Evolutionary conservation across 2,888 invertebrate genomes (phyloP).

Genomic region (Caenorhabditis zanzibari): DNA sequence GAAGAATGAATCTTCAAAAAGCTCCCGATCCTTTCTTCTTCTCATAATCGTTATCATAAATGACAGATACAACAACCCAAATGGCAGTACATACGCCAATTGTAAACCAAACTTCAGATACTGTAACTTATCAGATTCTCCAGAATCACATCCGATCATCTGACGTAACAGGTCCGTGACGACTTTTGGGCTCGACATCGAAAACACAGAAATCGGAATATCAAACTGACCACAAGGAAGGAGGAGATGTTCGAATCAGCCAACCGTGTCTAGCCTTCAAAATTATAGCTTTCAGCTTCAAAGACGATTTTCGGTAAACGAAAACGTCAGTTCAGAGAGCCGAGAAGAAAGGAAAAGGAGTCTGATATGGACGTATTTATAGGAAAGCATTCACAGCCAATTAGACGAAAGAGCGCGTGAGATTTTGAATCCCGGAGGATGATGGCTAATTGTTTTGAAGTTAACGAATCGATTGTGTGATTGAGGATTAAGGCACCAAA

Average conservation of each 20-base stretch:
- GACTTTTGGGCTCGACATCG: conserved; percentile 10
- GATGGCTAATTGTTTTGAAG: conserved; percentile 17
- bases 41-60: conserved; percentile 23
- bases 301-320: not conserved
- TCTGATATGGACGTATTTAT: not conserved
- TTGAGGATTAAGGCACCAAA: not conserved
- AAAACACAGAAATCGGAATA: not conserved
- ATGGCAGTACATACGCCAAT: conserved; percentile 20
- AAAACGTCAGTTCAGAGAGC: conserved; percentile 9
- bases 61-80: conserved; percentile 8
- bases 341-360: not conserved
- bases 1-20: conserved; percentile 34
- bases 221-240: not conserved
- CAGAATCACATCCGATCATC: conserved; percentile 25
- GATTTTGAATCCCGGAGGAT: not conserved
- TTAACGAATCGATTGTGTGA: not conserved
- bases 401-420: conserved; percentile 11
- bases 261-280: not conserved
- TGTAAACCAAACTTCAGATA: conserved; percentile 12
- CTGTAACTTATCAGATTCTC: conserved; percentile 1
- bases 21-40: conserved; percentile 3
- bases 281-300: not conserved
- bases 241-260: not conserved
- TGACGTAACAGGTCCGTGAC: not conserved
- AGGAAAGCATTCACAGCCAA: not conserved